Evolutionary conservation across 1,140 invertebrate genomes (phyloP), one percentile per base, ranked within the genome.

Genomic region (Arctopsyche grandis): DNA sequence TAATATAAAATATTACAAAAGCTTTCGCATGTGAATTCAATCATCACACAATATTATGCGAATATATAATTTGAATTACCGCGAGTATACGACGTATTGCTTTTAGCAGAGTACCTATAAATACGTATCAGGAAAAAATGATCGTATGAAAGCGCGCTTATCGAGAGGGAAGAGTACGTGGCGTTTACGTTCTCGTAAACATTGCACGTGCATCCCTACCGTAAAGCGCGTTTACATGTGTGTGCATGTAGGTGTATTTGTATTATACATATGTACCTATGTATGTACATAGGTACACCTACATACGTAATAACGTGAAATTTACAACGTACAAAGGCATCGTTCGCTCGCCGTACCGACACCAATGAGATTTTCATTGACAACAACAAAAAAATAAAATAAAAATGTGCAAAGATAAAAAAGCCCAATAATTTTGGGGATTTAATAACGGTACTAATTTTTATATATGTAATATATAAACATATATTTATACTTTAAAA

Each of bases 271-370:
- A n/a, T n/a, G n/a, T n/a, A n/a, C n/a, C n/a, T n/a, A n/a, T 10
- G 38, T 21, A 71, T 71, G 43, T 19, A 21, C 69, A n/a, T n/a
- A n/a, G n/a, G n/a, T n/a, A n/a, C n/a, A n/a, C n/a, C n/a, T n/a
- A n/a, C 24, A 38, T 7, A 14, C 24, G 14, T 43, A 38, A 46
- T 46, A 43, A 46, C 69, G 21, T 38, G 16, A 14, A 56, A 75
- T 56, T 75, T 48, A 75, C 48, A 52, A 26, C 56, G 43, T 16
- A 48, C 44, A 75, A 75, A 75, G 22, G 56, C 56, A 43, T 46
- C 24, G 5, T 21, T 46, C 69, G 48, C 48, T 38, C 21, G 29
- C 69, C 10, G 38, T 19, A 43, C 16, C 12, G 12, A 46, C 14
- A 14, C 26, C 21, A 56, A 56, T 69, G 24, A 43, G 24, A 69